Conservation (phyloP, 2,888 invertebrate genomes). For the Silvanus unidentatus region DNA sequence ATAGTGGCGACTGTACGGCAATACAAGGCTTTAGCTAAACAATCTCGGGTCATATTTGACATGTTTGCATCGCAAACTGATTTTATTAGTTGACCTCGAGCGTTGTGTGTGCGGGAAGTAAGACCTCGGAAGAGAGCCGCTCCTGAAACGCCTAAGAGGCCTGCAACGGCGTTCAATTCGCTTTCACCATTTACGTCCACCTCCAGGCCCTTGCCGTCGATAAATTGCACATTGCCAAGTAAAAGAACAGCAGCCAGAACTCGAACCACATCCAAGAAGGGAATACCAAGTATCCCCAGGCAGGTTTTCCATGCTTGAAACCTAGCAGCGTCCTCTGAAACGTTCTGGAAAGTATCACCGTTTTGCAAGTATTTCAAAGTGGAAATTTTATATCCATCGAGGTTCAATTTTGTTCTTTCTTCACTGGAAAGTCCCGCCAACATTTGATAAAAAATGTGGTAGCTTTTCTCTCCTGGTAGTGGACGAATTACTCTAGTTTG, state of each 20-base stretch:
- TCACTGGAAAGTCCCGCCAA: constrained; percentile 81
- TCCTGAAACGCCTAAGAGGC: constrained; percentile 72
- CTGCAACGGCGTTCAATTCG: constrained; percentile 81
- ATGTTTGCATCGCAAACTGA: constrained; percentile 78
- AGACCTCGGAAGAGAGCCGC: constrained; percentile 73
- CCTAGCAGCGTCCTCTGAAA: constrained; percentile 61
- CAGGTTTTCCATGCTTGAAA: constrained; percentile 92
- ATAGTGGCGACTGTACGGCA: constrained; percentile 92
- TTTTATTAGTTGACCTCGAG: constrained; percentile 71
- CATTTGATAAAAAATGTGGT: constrained; percentile 96
- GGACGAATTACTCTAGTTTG: constrained; percentile 87
- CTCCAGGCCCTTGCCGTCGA: constrained; percentile 69
- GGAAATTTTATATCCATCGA: constrained; percentile 77
- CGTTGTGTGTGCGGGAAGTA: constrained; percentile 74
- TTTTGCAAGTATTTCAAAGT: constrained; percentile 76
- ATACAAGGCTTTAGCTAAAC: constrained; percentile 86
- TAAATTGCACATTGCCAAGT: constrained; percentile 86
- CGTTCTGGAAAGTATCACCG: constrained; percentile 67
- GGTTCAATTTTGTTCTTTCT: constrained; percentile 78
- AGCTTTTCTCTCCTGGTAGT: constrained; percentile 84
- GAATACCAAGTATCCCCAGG: constrained; percentile 84
- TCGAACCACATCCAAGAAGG: constrained; percentile 87
- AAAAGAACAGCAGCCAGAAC: constrained; percentile 86
- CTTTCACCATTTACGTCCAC: constrained; percentile 75
- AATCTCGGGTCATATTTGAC: constrained; percentile 84